Conservation (phyloP, 2,888 invertebrate species). For the Pyrgus malvae region DNA sequence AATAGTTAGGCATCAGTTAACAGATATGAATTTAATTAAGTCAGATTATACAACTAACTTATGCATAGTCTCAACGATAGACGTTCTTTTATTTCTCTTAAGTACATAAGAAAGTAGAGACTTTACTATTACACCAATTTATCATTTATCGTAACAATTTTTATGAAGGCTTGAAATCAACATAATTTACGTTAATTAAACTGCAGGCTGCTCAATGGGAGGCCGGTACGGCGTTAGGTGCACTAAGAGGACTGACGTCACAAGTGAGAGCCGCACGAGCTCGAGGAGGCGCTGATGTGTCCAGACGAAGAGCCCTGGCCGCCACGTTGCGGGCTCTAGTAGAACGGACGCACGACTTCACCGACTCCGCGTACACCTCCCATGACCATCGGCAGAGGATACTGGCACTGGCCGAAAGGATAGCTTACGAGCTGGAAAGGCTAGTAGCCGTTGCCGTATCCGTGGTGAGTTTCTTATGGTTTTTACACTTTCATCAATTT, state of each 20-base stretch:
- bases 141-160: too few relatives aligned
- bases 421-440: conserved; percentile 95
- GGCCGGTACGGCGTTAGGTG: conserved; percentile 88
- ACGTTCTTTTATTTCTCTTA: too few relatives aligned
- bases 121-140: too few relatives aligned
- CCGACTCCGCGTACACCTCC: conserved; percentile 99
- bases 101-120: too few relatives aligned
- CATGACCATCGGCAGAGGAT: conserved; percentile 98
- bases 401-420: conserved; percentile 92
- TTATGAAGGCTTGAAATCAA: background rate
- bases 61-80: too few relatives aligned
- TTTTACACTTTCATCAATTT: too few relatives aligned
- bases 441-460: conserved; percentile 92
- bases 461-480: conserved; percentile 81
- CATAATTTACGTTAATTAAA: background rate
- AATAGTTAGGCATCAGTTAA: too few relatives aligned
- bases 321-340: conserved; percentile 94
- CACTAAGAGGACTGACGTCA: conserved; percentile 91
- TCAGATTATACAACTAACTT: too few relatives aligned
- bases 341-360: conserved; percentile 98
- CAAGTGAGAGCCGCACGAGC: conserved; percentile 91
- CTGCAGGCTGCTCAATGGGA: conserved; percentile 75
- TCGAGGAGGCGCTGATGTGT: conserved; percentile 85
- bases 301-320: conserved; percentile 89
- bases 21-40: too few relatives aligned